Base-by-base conservation (phyloP, 2,888 invertebrate species). In the Meiosimyza decipiens region DNA sequence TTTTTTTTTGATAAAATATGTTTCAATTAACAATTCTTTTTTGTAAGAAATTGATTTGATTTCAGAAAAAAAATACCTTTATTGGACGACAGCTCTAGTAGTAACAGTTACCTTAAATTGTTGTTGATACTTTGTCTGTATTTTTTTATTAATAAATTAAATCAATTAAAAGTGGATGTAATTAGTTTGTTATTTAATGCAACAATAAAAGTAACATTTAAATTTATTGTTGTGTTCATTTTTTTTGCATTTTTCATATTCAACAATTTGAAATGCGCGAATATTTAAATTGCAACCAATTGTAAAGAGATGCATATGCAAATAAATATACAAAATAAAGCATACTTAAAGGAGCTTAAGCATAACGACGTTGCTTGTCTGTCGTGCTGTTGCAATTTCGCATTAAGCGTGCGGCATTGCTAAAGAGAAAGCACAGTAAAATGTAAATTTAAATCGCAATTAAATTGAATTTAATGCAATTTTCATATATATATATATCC, bases 271-370 rank as follows among this genome's bases (percentile, higher is more conserved):
- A 40, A 9, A 9, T 3, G 40, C 6, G 9, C 40, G 40, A 40
- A 40, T 40, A 40, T 40, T 40, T 40, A 40, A 40, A 40, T 40
- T 40, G 40, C 40, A 6, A 40, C 40, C 40, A 40, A 40, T 40
- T 40, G 40, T 40, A 40, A 9, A 9, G 40, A 40, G 28, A 40
- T 9, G 9, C 6, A 40, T 40, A 9, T 40, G 28, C 28, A 28
- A 40, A 40, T 40, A 40, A 40, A 40, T 33, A 18, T 28, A 66
- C n/a, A 5, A 33, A 12, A n/a, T 33, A 12, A 6, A 55, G 68
- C 59, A 59, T 68, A 68, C 50, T 60, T 50, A 12, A 5, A 33
- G 68, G 68, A 50, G 57, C 50, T 68, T n/a, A 52, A 66, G 63
- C 18, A 50, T 40, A 40, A 40, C 40, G 40, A 40, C 9, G 40